Evolutionary conservation across 2,797 vertebrate genomes (phyloP).

Genomic region (Acomys russatus): DNA sequence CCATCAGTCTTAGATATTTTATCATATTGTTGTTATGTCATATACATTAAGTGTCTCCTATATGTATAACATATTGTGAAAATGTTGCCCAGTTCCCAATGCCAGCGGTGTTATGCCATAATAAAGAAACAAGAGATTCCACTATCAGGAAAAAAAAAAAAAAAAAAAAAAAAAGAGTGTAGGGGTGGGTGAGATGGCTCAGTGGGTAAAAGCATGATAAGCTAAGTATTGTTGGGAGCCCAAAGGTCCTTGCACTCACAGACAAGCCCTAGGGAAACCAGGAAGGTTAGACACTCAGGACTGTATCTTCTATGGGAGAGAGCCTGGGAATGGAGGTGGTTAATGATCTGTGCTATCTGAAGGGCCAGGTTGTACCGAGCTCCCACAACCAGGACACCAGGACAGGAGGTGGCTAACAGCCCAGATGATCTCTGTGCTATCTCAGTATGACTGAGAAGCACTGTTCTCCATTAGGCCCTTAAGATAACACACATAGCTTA

Average conservation of each 20-base stretch:
- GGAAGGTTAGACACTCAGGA: not conserved
- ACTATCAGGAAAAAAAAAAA: not conserved
- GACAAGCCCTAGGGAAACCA: not conserved
- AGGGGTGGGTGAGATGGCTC: not conserved
- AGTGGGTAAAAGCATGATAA: not conserved
- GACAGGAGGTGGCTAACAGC: not conserved
- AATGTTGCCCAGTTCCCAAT: not conserved
- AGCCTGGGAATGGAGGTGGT: not conserved
- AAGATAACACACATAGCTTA: not conserved
- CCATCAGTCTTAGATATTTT: not conserved
- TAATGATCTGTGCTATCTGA: not conserved
- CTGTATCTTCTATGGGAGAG: not conserved
- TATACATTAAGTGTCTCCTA: not conserved
- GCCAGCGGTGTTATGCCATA: not conserved
- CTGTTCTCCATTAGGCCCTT: not conserved
- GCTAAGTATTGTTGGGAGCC: not conserved
- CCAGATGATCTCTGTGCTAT: not conserved
- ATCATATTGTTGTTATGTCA: not conserved
- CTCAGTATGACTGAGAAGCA: not conserved
- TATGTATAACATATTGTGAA: not conserved
- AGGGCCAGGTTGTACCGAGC: not conserved
- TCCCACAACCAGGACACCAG: not conserved
- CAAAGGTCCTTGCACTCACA: not conserved
- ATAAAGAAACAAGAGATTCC: slow-evolving; percentile 2
- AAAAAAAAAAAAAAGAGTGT: not conserved